phyloP scores from a whole-genome alignment of 2,797 vertebrate genomes.

The Muscicapa comitata region DNA sequence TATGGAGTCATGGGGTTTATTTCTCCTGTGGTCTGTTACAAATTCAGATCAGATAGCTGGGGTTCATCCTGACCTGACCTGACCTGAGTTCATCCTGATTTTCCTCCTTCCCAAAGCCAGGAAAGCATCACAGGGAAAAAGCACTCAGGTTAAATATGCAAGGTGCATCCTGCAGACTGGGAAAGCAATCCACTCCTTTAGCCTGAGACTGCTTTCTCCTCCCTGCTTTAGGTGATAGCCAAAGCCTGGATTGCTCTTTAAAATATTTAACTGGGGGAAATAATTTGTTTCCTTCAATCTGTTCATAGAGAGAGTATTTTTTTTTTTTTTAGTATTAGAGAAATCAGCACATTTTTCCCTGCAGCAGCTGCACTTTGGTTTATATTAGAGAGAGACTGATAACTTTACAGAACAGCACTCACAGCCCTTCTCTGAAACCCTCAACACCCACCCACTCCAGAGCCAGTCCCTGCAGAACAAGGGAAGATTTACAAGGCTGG shows the following conservation, averaged over 20 bases:
- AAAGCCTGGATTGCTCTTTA: not conserved
- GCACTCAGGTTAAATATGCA: not conserved
- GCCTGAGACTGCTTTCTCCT: not conserved
- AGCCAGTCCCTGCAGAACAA: not conserved
- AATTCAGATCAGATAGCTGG: not conserved
- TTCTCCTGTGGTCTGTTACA: not conserved
- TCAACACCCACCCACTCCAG: not conserved
- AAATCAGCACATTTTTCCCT: not conserved
- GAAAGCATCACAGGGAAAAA: not conserved
- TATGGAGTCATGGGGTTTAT: not conserved
- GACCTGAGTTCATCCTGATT: not conserved
- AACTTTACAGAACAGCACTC: not conserved
- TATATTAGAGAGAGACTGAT: not conserved
- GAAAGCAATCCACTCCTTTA: not conserved
- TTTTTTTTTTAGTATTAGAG: not conserved
- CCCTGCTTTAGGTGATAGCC: not conserved
- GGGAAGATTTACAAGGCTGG: conserved; percentile 8
- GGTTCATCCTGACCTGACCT: not conserved
- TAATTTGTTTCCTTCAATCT: conserved; percentile 4
- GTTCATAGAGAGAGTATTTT: not conserved
- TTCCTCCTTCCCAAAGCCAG: not conserved
- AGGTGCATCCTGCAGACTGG: not conserved
- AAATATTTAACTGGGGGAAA: not conserved
- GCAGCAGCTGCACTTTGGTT: not conserved
- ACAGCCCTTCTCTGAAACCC: not conserved